Base-by-base conservation (phyloP, 2,888 invertebrate species). In the Hypercompe scribonia region DNA sequence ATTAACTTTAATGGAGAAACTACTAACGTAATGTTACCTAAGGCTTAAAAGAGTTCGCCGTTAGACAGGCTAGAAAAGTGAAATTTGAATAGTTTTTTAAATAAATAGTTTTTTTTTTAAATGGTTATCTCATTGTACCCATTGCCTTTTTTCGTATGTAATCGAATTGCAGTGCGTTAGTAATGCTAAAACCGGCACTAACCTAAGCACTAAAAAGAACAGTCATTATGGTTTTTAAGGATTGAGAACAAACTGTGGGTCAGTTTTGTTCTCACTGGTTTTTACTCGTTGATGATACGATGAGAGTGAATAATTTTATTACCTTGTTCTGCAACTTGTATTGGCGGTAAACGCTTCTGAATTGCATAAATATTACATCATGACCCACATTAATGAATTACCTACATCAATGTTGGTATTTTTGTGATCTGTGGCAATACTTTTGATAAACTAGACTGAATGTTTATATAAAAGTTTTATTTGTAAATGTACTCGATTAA, bases 311-410 rank as follows among this genome's bases (percentile, higher is more conserved):
- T 28, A 31, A 65, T 54, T 31, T 50, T 34, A 64, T 31, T 36
- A 65, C 18, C 65, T 66, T 28, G 46, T 21, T 50, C 33, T 67
- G 42, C 42, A 61, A 18, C 61, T 31, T 18, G 18, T 61, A 31
- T 31, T 61, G 61, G 61, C 31, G 61, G 61, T 61, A 65, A 36
- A 36, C 24, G n/a, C 24, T 36, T 65, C 11, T 34, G 36, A 65
- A 36, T 65, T 65, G 36, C 34, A 36, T 65, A 65, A 36, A 65
- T 65, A 36, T 65, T 65, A 65, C 36, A 65, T 33, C 65, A 65
- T 21, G n/a, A 65, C 36, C 36, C 36, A 61, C 58, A 61, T 61
- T 61, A 61, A 61, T 61, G 13, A 61, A 61, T 61, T 61, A 61
- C 58, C 31, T 28, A 46, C 46, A 8, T 39, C 3, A 3, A 54